Percentiles rank a stretch among this genome's conserved stretches.
phyloP scores from a whole-genome alignment of 2,113 vertebrate species.

The Ranitomeya variabilis region DNA sequence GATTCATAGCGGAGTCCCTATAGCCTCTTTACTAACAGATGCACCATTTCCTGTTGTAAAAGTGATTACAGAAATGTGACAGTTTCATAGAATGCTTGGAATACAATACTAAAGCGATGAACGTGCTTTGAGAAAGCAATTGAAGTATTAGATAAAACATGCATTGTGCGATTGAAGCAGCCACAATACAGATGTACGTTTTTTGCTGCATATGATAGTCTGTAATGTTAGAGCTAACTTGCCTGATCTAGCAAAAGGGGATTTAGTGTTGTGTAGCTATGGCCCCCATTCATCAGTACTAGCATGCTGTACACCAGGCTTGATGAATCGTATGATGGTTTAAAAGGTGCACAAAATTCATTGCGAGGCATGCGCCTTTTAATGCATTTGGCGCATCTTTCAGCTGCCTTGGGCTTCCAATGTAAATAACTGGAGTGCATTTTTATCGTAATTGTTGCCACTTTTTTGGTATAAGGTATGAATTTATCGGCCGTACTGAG shows the following conservation, averaged over 20 bases:
- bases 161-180: background rate
- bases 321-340: background rate
- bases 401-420: too few species aligned
- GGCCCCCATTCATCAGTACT: too few species aligned
- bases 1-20: slow-evolving; percentile 81
- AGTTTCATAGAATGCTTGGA: slow-evolving; percentile 72
- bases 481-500: too few species aligned
- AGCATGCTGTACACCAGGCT: too few species aligned
- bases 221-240: background rate
- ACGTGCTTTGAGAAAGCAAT: slow-evolving; percentile 12
- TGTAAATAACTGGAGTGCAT: too few species aligned
- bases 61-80: slow-evolving; percentile 78
- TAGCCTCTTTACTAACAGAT: slow-evolving; percentile 72
- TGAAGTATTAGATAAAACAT: background rate
- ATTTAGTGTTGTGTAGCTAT: background rate
- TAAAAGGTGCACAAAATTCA: background rate
- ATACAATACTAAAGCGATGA: slow-evolving; percentile 61
- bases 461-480: too few species aligned
- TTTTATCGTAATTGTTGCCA: too few species aligned
- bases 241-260: background rate
- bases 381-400: too few species aligned
- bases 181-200: background rate
- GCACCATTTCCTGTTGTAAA: slow-evolving; percentile 68
- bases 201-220: background rate
- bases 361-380: background rate